phyloP scores from a whole-genome alignment of 2,888 invertebrate species.

The Ommatoiulus sabulosus region DNA sequence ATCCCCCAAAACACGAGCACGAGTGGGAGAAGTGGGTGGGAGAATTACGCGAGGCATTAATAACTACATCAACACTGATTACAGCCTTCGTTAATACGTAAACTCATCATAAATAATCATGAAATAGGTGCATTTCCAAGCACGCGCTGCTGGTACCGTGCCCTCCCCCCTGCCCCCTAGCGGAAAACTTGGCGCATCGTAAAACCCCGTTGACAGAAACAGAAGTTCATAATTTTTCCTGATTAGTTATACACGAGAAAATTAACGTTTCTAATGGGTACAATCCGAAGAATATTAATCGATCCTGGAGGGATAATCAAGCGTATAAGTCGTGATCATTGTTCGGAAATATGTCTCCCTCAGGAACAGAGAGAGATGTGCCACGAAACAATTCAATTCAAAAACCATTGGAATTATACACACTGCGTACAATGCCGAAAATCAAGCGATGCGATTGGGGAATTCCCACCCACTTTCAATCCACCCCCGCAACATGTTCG shows the following conservation, averaged over 20 bases:
- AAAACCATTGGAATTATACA: conserved; percentile 11
- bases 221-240: conserved; percentile 28
- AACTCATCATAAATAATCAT: conserved; percentile 34
- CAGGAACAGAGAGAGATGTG: conserved; percentile 11
- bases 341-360: conserved; percentile 27
- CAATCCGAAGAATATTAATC: conserved; percentile 34
- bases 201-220: not conserved
- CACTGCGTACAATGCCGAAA: not conserved
- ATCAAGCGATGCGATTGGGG: not conserved
- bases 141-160: not conserved
- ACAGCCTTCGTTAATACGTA: conserved; percentile 28
- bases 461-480: not conserved
- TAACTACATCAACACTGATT: conserved; percentile 34
- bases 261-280: conserved; percentile 28
- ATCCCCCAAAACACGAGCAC: not conserved
- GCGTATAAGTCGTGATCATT: conserved; percentile 24
- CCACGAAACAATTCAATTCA: conserved; percentile 27
- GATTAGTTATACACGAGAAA: conserved; percentile 24
- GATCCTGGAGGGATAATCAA: conserved; percentile 24
- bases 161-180: not conserved
- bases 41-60: conserved; percentile 1
- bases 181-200: not conserved
- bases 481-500: not conserved
- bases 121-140: conserved; percentile 29
- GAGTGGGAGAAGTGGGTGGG: not conserved